Conservation (phyloP, 2,797 vertebrate species). For the Hoplostethus atlanticus region DNA sequence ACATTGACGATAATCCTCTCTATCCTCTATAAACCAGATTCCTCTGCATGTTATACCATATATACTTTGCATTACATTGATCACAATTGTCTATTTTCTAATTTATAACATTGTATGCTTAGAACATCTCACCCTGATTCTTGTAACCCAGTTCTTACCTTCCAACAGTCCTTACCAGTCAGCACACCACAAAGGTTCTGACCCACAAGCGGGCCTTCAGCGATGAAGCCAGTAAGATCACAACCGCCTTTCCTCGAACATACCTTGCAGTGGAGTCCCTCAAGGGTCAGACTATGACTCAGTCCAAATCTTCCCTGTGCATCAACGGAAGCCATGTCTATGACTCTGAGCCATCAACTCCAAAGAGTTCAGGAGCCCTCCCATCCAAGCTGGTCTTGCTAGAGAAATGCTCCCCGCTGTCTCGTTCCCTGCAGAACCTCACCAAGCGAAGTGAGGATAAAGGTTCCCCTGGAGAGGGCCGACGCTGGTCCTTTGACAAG, state of each 20-base stretch:
- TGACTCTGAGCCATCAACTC: constrained; percentile 79
- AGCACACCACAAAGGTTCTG: constrained; percentile 85
- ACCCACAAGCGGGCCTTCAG: constrained; percentile 95
- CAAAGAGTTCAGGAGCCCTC: constrained; percentile 64
- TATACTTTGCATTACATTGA: neutral
- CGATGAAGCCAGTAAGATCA: constrained; percentile 89
- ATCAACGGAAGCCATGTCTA: constrained; percentile 98
- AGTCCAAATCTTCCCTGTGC: constrained; percentile 92
- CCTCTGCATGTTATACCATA: neutral
- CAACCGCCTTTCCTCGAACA: constrained; percentile 63
- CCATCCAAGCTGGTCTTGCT: constrained; percentile 83
- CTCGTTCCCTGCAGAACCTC: constrained; percentile 85
- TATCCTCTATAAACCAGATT: neutral
- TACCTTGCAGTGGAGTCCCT: constrained; percentile 79
- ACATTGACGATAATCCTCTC: no score
- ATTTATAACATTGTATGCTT: neutral
- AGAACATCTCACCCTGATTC: neutral
- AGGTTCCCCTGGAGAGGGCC: constrained; percentile 67
- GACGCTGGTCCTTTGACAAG: constrained; percentile 86
- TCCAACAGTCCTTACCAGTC: constrained; percentile 81
- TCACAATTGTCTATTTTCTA: neutral
- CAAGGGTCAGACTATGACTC: constrained; percentile 84
- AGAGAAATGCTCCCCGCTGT: constrained; percentile 83
- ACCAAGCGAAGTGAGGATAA: constrained; percentile 84
- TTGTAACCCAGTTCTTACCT: constrained; percentile 15